These are phyloP conservation scores for Parochlus steinenii DNA, from an alignment of 2,888 invertebrate species.

Conservation along the genomic window DNA sequence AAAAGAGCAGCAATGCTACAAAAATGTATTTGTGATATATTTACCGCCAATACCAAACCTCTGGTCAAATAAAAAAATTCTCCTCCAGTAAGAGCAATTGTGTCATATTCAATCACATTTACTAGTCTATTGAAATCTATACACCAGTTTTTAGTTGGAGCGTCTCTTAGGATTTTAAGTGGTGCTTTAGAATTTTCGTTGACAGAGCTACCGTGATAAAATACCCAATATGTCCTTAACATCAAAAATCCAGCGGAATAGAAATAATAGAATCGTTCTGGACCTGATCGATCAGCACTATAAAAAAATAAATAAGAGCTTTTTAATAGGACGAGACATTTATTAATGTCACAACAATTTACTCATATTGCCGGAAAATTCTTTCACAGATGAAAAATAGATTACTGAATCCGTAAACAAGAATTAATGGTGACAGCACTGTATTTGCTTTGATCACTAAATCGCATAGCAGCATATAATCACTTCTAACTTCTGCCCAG, in stretches of 20 bases:
- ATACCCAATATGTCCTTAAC: slow-evolving; percentile 1
- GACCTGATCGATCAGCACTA: too few species aligned
- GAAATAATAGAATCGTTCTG: slow-evolving; percentile 7
- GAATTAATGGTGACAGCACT: slow-evolving; percentile 3
- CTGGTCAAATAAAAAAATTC: slow-evolving; percentile 7
- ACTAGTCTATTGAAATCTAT: slow-evolving; percentile 10
- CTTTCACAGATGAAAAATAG: slow-evolving; percentile 9
- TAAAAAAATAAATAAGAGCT: too few species aligned
- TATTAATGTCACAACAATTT: background rate
- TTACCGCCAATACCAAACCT: slow-evolving; percentile 9
- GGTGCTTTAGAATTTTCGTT: slow-evolving; percentile 5
- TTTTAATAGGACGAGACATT: too few species aligned
- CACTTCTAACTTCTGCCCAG: slow-evolving; percentile 7
- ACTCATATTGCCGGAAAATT: slow-evolving; percentile 8
- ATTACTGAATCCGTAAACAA: slow-evolving; percentile 6
- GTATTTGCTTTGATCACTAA: slow-evolving; percentile 2
- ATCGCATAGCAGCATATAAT: slow-evolving; percentile 5
- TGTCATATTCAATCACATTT: slow-evolving; percentile 7
- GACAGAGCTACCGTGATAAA: slow-evolving; percentile 1
- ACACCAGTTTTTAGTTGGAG: slow-evolving; percentile 3
- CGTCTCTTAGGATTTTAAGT: slow-evolving; percentile 8
- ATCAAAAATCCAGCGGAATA: slow-evolving; percentile 7
- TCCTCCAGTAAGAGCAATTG: slow-evolving; percentile 4
- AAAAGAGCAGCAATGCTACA: too few species aligned
- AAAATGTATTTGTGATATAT: too few species aligned